Conservation (phyloP, 2,113 vertebrate species). For the Tringa solitaria region DNA sequence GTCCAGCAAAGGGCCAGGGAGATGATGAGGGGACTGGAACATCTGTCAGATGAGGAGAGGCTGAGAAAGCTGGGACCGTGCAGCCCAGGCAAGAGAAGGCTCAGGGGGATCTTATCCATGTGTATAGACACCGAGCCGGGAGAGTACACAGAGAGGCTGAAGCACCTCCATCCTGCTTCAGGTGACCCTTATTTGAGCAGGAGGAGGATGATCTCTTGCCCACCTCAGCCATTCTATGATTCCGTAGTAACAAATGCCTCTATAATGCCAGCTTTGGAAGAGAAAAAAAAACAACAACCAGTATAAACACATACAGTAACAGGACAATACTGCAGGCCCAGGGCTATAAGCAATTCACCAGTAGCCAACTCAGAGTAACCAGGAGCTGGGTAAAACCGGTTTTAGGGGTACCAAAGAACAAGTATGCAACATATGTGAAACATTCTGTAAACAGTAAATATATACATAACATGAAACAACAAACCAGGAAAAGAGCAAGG, state of each 20-base stretch:
- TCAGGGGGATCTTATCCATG: too few relatives aligned
- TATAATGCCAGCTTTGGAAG: background rate
- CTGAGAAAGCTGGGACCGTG: background rate
- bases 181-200: background rate
- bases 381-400: background rate
- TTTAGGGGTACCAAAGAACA: background rate
- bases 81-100: background rate
- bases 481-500: background rate
- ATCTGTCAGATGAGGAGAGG: background rate
- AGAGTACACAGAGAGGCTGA: background rate
- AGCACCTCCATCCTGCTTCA: background rate
- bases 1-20: background rate
- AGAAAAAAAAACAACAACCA: too few relatives aligned
- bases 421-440: background rate
- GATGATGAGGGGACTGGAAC: background rate
- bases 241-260: background rate
- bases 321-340: background rate
- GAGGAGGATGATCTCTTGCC: background rate
- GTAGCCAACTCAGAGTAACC: background rate
- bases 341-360: background rate
- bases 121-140: background rate
- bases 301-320: background rate
- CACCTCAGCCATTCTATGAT: background rate
- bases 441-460: background rate
- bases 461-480: background rate